phyloP scores from a whole-genome alignment of 2,113 vertebrate genomes.

The Glaucidium brasilianum region DNA sequence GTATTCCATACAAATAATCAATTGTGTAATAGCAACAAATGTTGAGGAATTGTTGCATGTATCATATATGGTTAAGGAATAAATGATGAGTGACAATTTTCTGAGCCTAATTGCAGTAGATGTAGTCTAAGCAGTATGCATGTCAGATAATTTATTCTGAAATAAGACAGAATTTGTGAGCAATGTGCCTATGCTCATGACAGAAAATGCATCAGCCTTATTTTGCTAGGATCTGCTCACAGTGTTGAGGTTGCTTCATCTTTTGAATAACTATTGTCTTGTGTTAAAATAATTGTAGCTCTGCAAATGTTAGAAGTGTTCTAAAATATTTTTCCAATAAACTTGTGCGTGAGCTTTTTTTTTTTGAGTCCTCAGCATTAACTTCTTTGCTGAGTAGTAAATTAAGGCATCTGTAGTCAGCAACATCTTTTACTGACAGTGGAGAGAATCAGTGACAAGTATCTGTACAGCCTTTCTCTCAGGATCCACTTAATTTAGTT shows the following conservation, averaged over 20 bases:
- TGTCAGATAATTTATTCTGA: background rate
- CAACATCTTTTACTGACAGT: background rate
- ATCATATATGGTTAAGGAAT: background rate
- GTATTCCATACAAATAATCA: background rate
- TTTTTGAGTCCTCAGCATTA: background rate
- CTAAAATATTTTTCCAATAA: background rate
- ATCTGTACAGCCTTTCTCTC: background rate
- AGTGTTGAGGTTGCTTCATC: background rate
- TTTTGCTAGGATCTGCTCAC: background rate
- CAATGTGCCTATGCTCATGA: background rate
- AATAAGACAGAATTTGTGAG: background rate
- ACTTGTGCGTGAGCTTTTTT: background rate
- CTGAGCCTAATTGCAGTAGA: background rate
- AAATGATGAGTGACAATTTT: background rate
- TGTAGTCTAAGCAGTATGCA: accelerated
- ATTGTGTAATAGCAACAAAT: background rate
- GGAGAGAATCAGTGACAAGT: background rate
- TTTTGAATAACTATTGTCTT: background rate
- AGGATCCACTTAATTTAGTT: background rate
- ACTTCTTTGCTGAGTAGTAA: background rate
- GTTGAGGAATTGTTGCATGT: background rate
- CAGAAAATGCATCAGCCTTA: background rate
- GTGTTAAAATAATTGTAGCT: background rate
- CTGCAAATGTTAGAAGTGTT: background rate
- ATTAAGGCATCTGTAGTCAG: background rate